phyloP scores from a whole-genome alignment of 2,113 vertebrate genomes.

The Leptosomus discolor region DNA sequence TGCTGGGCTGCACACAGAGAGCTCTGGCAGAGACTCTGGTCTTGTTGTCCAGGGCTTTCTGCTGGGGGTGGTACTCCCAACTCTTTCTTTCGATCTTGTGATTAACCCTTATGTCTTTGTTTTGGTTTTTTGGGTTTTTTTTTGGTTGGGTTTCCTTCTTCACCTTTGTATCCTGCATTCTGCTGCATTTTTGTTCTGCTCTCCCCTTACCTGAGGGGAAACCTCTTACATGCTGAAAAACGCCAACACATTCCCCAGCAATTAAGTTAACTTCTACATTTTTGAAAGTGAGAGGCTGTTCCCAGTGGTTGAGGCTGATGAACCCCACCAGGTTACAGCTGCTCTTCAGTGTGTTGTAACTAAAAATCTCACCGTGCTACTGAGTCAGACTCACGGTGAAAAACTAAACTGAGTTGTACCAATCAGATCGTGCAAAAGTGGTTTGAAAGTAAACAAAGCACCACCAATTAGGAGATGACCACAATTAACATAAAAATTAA shows the following conservation, averaged over 20 bases:
- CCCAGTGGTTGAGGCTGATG: not conserved
- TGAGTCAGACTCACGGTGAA: not conserved
- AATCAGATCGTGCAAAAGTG: not conserved
- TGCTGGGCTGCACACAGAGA: not conserved
- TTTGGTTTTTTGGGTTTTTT: not conserved
- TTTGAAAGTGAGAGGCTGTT: not conserved
- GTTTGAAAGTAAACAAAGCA: not conserved
- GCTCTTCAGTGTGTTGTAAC: not conserved
- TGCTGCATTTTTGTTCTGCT: not conserved
- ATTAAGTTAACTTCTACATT: not conserved
- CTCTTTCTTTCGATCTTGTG: not conserved
- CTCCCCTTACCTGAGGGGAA: not conserved
- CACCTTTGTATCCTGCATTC: not conserved
- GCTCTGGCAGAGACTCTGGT: not conserved
- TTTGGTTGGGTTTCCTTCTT: not conserved
- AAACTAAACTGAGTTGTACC: not conserved
- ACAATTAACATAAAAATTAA: not conserved
- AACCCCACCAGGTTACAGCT: not conserved
- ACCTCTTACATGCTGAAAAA: not conserved
- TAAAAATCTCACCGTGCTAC: not conserved
- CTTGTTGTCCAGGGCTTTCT: not conserved
- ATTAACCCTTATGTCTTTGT: not conserved
- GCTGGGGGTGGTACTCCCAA: not conserved
- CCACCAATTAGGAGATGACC: not conserved
- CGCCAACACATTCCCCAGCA: not conserved